Percentiles rank a stretch among this genome's conserved stretches.
phyloP scores from a whole-genome alignment of 2,113 vertebrate species.

The Epinephelus moara region DNA sequence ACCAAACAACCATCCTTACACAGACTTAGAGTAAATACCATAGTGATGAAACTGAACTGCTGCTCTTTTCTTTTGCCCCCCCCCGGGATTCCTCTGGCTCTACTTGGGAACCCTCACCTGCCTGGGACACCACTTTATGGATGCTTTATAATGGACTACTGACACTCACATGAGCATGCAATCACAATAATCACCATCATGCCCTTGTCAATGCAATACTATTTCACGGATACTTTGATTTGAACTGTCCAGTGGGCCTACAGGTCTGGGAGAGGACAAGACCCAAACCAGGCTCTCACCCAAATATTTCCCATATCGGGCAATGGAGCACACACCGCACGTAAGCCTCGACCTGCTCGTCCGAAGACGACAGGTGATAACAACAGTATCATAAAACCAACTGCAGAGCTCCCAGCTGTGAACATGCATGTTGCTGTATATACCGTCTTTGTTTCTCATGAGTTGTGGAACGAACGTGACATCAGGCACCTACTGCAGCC shows the following conservation, averaged over 20 bases:
- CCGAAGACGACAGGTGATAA: background rate
- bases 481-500: slow-evolving; percentile 39
- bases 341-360: background rate
- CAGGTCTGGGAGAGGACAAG: background rate
- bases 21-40: background rate
- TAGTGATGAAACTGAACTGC: background rate
- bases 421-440: background rate
- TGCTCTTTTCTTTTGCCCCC: background rate
- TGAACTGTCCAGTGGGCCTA: slow-evolving; percentile 11
- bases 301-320: background rate
- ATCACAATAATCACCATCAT: background rate
- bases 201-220: background rate
- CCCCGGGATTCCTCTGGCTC: background rate
- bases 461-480: slow-evolving; percentile 66
- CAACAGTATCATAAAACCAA: background rate
- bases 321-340: background rate
- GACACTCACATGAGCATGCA: background rate
- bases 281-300: background rate
- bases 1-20: background rate
- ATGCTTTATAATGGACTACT: background rate
- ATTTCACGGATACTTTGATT: background rate
- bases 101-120: background rate
- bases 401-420: background rate
- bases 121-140: background rate
- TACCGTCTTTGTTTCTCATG: background rate